phyloP scores from a whole-genome alignment of 2,797 vertebrate species.

The Lophius americanus region DNA sequence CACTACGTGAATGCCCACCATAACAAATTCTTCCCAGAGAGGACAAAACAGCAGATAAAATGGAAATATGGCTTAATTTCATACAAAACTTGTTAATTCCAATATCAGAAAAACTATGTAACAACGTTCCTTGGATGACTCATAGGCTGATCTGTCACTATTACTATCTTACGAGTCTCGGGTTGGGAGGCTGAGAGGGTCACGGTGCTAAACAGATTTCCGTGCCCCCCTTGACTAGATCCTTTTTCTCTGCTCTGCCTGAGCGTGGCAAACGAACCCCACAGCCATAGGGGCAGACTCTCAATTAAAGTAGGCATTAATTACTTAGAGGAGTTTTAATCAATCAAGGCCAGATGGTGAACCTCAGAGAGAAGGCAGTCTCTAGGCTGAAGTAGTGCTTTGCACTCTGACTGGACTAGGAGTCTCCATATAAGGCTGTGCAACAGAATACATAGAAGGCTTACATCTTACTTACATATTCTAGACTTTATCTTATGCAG shows the following conservation, averaged over 20 bases:
- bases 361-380: slow-evolving; percentile 63
- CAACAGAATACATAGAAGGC: slow-evolving; percentile 20
- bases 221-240: slow-evolving; percentile 64
- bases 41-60: slow-evolving; percentile 64
- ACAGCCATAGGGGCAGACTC: slow-evolving; percentile 70
- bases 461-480: slow-evolving; percentile 5
- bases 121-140: slow-evolving; percentile 62
- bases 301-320: slow-evolving; percentile 81
- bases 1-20: slow-evolving; percentile 48
- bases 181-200: slow-evolving; percentile 68
- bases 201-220: slow-evolving; percentile 76
- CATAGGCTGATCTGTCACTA: slow-evolving; percentile 71
- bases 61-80: slow-evolving; percentile 31
- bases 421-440: slow-evolving; percentile 43
- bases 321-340: slow-evolving; percentile 82
- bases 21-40: slow-evolving; percentile 53
- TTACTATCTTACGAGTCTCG: slow-evolving; percentile 73
- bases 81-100: slow-evolving; percentile 53
- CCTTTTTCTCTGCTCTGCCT: slow-evolving; percentile 57
- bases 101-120: slow-evolving; percentile 58
- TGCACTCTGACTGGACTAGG: slow-evolving; percentile 29
- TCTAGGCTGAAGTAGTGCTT: slow-evolving; percentile 47
- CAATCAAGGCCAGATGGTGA: slow-evolving; percentile 80
- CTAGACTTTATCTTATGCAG: slow-evolving; percentile 13
- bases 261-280: slow-evolving; percentile 52